Evolutionary conservation across 1,140 invertebrate genomes (phyloP), one percentile per base, ranked within the genome.

Genomic region (Brachionus plicatilis): DNA sequence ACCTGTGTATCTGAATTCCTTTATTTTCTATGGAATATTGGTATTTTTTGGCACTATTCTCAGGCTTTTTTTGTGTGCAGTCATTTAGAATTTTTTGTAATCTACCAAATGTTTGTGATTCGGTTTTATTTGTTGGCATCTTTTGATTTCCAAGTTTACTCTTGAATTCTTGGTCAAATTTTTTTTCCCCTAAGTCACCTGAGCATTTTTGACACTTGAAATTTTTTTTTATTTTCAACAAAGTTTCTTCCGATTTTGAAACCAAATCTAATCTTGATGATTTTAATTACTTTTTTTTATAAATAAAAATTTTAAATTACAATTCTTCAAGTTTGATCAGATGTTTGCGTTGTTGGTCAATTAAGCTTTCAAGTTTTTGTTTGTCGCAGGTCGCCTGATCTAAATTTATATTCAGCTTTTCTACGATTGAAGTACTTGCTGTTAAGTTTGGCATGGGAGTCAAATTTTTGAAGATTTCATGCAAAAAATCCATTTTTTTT

Each of bases 401-500:
- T 6, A 76, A 47, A 76, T 37, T 50, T 3, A 27, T 1, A 50
- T 76, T 47, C 17, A 76, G 12, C 12, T 47, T 50, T 2, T 76
- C 72, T 12, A 47, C 14, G 14, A 76, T 14, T 47, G 45, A 24
- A 76, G 5, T 53, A 14, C 12, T 7, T 6, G 29, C 72, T 14
- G 27, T 12, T 47, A 20, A 20, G 5, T 47, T 50, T 14, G 41
- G 17, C 45, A 9, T 3, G 0, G n/a, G 41, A 24, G 4, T 50
- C 6, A 50, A 9, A 12, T 50, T 47, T 76, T 76, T 50, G 3
- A 76, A 29, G 7, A 76, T 27, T 27, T 76, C 72, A 50, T 76
- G 33, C 14, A 76, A 27, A 76, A 76, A 12, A 76, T 76, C 72
- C 72, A 75, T 75, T 75, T 43, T 75, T 43, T 75, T 68, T 33